Evolutionary conservation across 1,140 invertebrate genomes (phyloP), one percentile per base, ranked within the genome.

Genomic region (Campoletis sonorensis): DNA sequence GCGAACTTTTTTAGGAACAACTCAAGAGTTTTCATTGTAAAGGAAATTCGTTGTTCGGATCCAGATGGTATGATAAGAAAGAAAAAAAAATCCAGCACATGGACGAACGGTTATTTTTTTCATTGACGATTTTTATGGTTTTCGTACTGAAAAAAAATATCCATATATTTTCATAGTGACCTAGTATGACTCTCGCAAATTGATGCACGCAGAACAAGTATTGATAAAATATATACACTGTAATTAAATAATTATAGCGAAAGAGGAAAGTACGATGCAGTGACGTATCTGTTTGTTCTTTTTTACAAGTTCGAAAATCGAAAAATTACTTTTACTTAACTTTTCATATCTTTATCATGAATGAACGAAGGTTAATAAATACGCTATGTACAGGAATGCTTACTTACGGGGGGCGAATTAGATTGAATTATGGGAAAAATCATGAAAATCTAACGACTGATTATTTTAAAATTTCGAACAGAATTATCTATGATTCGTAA

Each of bases 381-480:
- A 71, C 8, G 5, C 18, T 71, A 33, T 71, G 5, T 71, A 71
- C 68, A 37, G 16, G 68, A 18, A 71, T 18, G 33, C 68, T 71
- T 71, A 71, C 40, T 37, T 71, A 71, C 68, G 68, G 68, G 68
- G 68, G 2, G 30, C 68, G n/a, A 71, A 37, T 18, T 37, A 71
- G 33, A 8, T 71, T 30, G 26, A 68, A 33, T 68, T 68, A 30
- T 30, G 23, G 18, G 30, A 68, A 26, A 16, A 68, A 11, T 40
- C 1, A 58, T 58, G 54, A 10, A 58, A 71, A 37, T 71, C 40
- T 49, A 73, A 49, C 21, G 51, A 58, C n/a, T 49, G 37, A 37
- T 71, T 71, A 73, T 11, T 15, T 49, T 21, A 40, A 51, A 45
- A 45, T 45, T 1, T 45, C 11, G 37, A 4, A 45, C 3, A 45